Evolutionary conservation across 2,888 invertebrate species (phyloP).

Genomic region (Tholera decimalis): DNA sequence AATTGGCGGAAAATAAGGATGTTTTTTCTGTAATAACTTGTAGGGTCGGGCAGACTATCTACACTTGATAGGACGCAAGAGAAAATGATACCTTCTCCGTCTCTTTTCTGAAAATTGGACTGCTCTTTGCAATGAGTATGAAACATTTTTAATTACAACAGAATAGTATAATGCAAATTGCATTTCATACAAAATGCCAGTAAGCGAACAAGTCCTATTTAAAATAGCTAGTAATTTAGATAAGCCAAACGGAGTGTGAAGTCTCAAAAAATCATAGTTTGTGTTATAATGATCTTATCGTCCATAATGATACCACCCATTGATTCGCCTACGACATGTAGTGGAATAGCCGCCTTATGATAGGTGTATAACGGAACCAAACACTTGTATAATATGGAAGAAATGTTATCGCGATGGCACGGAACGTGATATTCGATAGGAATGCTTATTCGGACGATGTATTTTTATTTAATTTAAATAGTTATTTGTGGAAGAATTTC

Average conservation of each 20-base stretch:
- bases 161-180: slow-evolving; percentile 11
- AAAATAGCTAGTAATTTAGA: slow-evolving; percentile 14
- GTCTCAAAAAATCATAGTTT: slow-evolving; percentile 52
- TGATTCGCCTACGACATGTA: slow-evolving; percentile 36
- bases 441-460: slow-evolving; percentile 50
- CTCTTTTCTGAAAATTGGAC: neutral
- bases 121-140: neutral
- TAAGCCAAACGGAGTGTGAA: slow-evolving; percentile 55
- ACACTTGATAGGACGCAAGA: neutral
- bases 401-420: slow-evolving; percentile 59
- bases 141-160: neutral
- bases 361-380: slow-evolving; percentile 55
- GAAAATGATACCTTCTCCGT: neutral
- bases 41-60: neutral
- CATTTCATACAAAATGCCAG: slow-evolving; percentile 14
- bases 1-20: slow-evolving; percentile 39
- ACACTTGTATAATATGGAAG: slow-evolving; percentile 43
- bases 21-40: slow-evolving; percentile 25
- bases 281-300: slow-evolving; percentile 39
- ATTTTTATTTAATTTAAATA: slow-evolving; percentile 55
- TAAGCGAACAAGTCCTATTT: slow-evolving; percentile 20
- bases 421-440: slow-evolving; percentile 61
- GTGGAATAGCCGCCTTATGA: slow-evolving; percentile 48
- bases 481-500: slow-evolving; percentile 52
- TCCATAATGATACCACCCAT: slow-evolving; percentile 56